Base-by-base conservation (phyloP, 2,888 invertebrate genomes). In the Rhagonycha lutea region DNA sequence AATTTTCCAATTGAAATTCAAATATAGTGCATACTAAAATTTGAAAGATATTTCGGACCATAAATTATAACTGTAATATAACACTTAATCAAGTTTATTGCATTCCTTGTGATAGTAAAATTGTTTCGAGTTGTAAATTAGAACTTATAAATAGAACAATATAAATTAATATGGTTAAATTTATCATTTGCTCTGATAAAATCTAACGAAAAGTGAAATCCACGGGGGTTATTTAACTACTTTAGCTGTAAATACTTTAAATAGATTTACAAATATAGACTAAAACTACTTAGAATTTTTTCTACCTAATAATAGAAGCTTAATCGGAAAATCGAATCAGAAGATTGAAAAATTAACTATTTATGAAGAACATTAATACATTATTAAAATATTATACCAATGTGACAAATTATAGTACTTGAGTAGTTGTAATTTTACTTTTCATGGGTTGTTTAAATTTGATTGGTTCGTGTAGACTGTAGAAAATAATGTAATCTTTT, bases 1-100 rank as follows among this genome's bases (percentile, higher is more conserved):
- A 29, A 62, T 29, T 63, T 32, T 32, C 70, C 63, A 24, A 65
- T 60, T 71, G 71, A 65, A 71, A 71, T 71, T 65, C 60, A 47
- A 47, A 47, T 47, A n/a, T 47, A 47, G 47, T 47, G 14, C 1
- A 18, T 24, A 14, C 29, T 28, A 23, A 70, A 62, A 62, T 29
- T 26, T 61, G 29, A 28, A 70, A 62, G 47, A 62, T 70, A 70
- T 62, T 26, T 61, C 8, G 12, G 12, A n/a, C 32, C 9, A 70
- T 70, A 61, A 70, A 69, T 26, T 28, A 29, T 28, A n/a, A 61
- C 61, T 61, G 9, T 26, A n/a, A 61, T 61, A 26, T 28, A 61
- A 11, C 61, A 29, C 29, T 70, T 70, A 70, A 62, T 62, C 29
- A 70, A 70, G 14, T 61, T 26, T 47, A 47, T 47, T 47, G 47